Evolutionary conservation across 2,797 vertebrate species (phyloP), one percentile per base, ranked within the genome.

Genomic region (Carapus acus): DNA sequence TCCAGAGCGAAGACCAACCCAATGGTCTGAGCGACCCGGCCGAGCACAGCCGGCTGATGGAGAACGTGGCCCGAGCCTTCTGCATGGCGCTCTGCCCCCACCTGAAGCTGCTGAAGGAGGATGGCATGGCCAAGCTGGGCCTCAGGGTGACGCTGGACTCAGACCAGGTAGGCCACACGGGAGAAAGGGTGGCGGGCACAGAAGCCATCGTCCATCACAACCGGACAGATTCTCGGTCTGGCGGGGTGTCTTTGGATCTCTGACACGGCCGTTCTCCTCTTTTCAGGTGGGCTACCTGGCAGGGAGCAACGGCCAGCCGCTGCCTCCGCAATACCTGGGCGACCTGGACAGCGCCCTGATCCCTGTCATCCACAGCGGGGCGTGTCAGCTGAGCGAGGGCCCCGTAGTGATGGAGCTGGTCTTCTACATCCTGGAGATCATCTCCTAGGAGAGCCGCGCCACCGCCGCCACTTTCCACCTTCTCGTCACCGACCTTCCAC

Each of bases 381-480:
- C 93, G 12, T 97, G 94, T 77, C 94, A 94, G 88, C 84, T 97
- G 70, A 96, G 88, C 19, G 95, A 99, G 76, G 96, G 94, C 51
- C 93, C 95, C 0, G 81, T 99, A 42, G 89, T 94, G 75, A 95
- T 99, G 92, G 96, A 99, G 86, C 91, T 99, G 81, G 87, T 96
- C 84, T 98, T 99, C 90, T 99, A 97, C 90, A 97, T 99, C 83
- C 88, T 99, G 83, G 96, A 99, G 83, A 96, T 96, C 86, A 95
- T 99, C 87, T 93, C 92, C 44, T 98, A 94, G 84, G 74, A 64
- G 49, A 14, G 12, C 1, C 70, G 51, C 43, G 37, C 55, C n/a
- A 6, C 19, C 54, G 45, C 45, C 42, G 33, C 42, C 20, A 11
- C 37, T 17, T 16, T 11, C 7, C 31, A 50, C 17, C 48, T 37